These are phyloP conservation scores for Hoplias malabaricus DNA, from an alignment of 2,113 vertebrate species.

Conservation along the genomic window DNA sequence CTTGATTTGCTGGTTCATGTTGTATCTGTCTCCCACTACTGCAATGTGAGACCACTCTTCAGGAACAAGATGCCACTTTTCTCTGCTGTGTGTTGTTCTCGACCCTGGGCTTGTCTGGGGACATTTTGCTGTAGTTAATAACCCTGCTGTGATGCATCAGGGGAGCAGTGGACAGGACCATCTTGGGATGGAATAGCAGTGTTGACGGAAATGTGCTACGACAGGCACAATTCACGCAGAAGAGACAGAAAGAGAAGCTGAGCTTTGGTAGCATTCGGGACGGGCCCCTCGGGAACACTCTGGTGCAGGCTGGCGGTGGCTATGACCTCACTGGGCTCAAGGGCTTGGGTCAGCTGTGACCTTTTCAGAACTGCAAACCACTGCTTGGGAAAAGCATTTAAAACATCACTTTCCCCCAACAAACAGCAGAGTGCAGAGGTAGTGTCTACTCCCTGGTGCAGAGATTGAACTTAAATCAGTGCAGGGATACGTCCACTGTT, in stretches of 20 bases:
- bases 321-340: background rate
- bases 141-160: background rate
- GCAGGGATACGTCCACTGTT: background rate
- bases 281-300: background rate
- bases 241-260: background rate
- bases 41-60: background rate
- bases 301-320: background rate
- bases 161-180: background rate
- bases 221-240: conserved; percentile 13
- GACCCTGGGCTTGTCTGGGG: background rate
- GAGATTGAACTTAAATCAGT: background rate
- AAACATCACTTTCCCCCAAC: background rate
- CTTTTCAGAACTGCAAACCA: background rate
- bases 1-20: background rate
- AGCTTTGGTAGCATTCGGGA: background rate
- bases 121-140: conserved; percentile 31
- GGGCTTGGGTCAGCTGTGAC: background rate
- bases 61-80: background rate
- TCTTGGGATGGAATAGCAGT: conserved; percentile 5
- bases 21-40: background rate
- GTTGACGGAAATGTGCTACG: conserved; percentile 30
- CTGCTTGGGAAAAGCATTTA: background rate
- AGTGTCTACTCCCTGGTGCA: background rate
- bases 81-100: conserved; percentile 5
- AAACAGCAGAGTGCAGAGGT: background rate